Evolutionary conservation across 2,113 vertebrate species (phyloP).

Genomic region (Nesoenas mayeri): DNA sequence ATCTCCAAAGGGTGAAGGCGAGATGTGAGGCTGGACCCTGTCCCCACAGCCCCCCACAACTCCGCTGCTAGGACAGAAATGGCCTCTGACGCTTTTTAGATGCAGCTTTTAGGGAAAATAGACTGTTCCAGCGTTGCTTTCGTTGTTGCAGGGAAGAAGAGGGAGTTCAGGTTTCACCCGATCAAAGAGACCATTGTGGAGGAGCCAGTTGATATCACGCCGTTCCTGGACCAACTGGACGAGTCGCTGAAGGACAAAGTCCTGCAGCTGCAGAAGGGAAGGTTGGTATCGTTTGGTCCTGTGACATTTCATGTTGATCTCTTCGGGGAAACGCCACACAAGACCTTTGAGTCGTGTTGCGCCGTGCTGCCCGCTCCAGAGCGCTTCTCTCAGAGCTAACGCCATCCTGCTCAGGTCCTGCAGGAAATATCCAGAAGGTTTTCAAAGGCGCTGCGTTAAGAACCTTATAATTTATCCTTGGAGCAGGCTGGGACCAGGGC

Average conservation of each 20-base stretch:
- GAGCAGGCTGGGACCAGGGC: neutral
- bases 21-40: neutral
- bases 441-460: neutral
- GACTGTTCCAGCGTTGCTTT: accelerated
- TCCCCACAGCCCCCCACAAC: accelerated
- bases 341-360: neutral
- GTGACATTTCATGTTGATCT: accelerated
- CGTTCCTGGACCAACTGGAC: constrained; percentile 92
- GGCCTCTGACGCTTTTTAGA: neutral
- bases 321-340: accelerated
- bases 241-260: constrained; percentile 93
- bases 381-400: neutral
- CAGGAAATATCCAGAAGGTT: neutral
- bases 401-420: accelerated
- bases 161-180: constrained; percentile 94
- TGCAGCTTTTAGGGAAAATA: neutral
- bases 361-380: neutral
- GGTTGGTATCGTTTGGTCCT: constrained; percentile 58
- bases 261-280: constrained; percentile 91
- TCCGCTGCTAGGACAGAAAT: neutral
- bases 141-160: constrained; percentile 84
- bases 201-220: constrained; percentile 93
- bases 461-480: neutral
- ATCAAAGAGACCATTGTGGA: constrained; percentile 92
- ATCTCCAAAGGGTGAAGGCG: neutral